Percentiles rank a stretch among this genome's conserved stretches.
Evolutionary conservation across 2,888 invertebrate species (phyloP).

Genomic region (Atethmia centrago): DNA sequence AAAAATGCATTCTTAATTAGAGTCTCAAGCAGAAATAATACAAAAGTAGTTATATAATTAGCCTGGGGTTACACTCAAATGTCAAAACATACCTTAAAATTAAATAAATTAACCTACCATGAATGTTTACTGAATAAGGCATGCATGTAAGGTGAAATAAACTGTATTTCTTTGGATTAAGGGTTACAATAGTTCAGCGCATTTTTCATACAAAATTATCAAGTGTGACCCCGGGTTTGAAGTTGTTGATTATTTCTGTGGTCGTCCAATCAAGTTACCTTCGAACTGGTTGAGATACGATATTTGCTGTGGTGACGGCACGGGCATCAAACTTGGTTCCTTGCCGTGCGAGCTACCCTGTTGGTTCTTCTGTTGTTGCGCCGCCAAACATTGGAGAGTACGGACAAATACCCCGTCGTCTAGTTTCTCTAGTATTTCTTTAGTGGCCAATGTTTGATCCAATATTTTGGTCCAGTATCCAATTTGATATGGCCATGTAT

Average conservation of each 20-base stretch:
- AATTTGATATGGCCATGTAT: constrained; percentile 52
- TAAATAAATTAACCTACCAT: too few species aligned
- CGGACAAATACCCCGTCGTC: constrained; percentile 90
- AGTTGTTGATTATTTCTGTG: constrained; percentile 69
- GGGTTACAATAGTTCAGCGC: neutral
- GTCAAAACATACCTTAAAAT: constrained; percentile 4
- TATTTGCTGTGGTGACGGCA: constrained; percentile 98
- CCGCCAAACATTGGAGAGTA: constrained; percentile 90
- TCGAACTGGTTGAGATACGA: constrained; percentile 98
- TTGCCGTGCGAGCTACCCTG: constrained; percentile 89
- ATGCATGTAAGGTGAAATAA: constrained; percentile 17
- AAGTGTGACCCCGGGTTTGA: constrained; percentile 68
- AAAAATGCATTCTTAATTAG: constrained; percentile 63
- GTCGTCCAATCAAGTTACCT: constrained; percentile 88
- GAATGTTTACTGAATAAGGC: neutral
- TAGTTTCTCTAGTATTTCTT: constrained; percentile 89
- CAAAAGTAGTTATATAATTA: constrained; percentile 47
- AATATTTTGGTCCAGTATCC: constrained; percentile 63
- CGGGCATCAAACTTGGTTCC: constrained; percentile 98
- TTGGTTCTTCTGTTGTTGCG: constrained; percentile 89
- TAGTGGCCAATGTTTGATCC: constrained; percentile 76
- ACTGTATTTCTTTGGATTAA: neutral
- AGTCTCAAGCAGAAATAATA: constrained; percentile 67
- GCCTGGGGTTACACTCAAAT: constrained; percentile 70
- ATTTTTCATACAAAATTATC: constrained; percentile 10